phyloP scores from a whole-genome alignment of 1,140 invertebrate genomes.

The Calliphora vicina region DNA sequence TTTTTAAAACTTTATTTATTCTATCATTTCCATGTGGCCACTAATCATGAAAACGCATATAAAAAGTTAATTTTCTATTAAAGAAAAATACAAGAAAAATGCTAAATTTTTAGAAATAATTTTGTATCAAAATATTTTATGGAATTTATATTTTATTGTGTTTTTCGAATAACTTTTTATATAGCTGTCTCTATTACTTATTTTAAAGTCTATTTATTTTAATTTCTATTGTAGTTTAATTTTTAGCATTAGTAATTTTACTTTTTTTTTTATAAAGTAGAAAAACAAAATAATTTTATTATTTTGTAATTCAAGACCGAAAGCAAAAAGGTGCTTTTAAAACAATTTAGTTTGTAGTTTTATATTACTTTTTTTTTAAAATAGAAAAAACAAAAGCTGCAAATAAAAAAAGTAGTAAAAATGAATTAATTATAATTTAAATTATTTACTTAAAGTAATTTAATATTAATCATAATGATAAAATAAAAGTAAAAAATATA shows the following conservation, averaged over 20 bases:
- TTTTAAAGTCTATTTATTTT: constrained; percentile 29
- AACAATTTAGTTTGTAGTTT: constrained; percentile 16
- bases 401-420: not conserved
- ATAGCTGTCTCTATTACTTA: not conserved
- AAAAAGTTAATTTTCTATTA: not conserved
- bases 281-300: not conserved
- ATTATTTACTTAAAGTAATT: constrained; percentile 29
- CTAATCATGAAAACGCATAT: not conserved
- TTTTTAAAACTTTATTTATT: not conserved
- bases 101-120: constrained; percentile 33
- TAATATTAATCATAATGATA: constrained; percentile 21
- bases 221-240: constrained; percentile 21
- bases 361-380: not conserved
- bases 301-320: not conserved
- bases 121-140: constrained; percentile 41
- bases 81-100: not conserved
- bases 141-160: not conserved
- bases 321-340: constrained; percentile 31
- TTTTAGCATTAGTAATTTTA: constrained; percentile 20
- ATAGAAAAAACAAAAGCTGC: not conserved
- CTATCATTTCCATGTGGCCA: constrained; percentile 18
- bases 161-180: not conserved
- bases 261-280: not conserved
- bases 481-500: constrained; percentile 23
- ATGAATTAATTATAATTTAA: constrained; percentile 14